Base-by-base conservation (phyloP, 1,140 invertebrate genomes). In the Drosophila lini region DNA sequence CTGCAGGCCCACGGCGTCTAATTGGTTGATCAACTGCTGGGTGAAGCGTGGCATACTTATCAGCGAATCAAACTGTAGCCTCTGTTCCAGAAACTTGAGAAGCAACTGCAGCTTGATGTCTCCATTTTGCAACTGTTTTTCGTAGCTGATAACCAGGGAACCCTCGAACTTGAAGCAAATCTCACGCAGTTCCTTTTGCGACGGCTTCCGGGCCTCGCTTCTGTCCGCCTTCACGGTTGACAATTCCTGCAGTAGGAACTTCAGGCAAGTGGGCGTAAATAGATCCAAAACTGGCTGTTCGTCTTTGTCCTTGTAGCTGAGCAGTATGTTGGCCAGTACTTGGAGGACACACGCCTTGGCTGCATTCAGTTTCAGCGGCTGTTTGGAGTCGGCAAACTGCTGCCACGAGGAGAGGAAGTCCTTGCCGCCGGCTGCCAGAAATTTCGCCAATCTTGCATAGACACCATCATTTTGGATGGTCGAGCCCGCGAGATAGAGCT, bases 151-250 rank as follows among this genome's bases (percentile, higher is more conserved):
- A 1, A 84, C 5, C 11, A 84, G 11, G 0, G 59, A 10, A 0
- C 40, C 47, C 16, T 84, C 81, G 28, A 84, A 78, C 13, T 69
- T 28, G 1, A 44, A 50, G 32, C 74, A 78, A n/a, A 56, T 60
- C 2, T 19, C 13, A 0, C 68, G 63, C 9, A 84, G 41, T 10
- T 81, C 45, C 5, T 44, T 22, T 28, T 71, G 62, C 0, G 52
- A 41, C 0, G 45, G 52, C 16, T 85, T 69, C 1, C 40, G 36
- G 1, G 16, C 13, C 8, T 80, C 38, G 9, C 15, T 8, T 6
- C 19, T 61, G 31, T 57, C n/a, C 0, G 32, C 9, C 13, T 68
- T 83, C 4, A 65, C 59, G 2, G 44, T 7, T 0, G 16, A 15
- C 11, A 78, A 25, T 25, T 84, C 81, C 9, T 47, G 38, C 3